Percentiles rank a stretch among this genome's conserved stretches.
These are phyloP conservation scores for Hemitrygon akajei DNA, from an alignment of 2,797 vertebrate species.

Conservation along the genomic window DNA sequence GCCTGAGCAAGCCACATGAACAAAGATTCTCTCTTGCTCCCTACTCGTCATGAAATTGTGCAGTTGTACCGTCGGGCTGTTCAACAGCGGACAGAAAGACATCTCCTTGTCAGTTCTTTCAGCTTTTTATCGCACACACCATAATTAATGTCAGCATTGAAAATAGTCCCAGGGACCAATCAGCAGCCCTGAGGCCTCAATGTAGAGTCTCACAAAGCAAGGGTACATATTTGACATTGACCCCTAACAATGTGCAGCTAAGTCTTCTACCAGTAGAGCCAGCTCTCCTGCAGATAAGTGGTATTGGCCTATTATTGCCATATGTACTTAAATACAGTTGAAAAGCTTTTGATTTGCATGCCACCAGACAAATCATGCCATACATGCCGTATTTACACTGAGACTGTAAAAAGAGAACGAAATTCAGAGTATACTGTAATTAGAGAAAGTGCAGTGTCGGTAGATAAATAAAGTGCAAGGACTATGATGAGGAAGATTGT, in stretches of 20 bases:
- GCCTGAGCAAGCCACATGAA: neutral
- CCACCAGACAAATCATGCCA: too few species aligned
- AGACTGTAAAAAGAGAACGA: too few species aligned
- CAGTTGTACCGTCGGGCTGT: neutral
- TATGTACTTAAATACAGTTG: too few species aligned
- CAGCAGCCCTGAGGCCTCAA: neutral
- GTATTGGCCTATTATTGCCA: too few species aligned
- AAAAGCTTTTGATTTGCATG: too few species aligned
- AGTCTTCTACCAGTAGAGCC: neutral
- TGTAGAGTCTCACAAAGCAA: too few species aligned
- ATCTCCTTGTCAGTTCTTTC: neutral
- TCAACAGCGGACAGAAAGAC: neutral
- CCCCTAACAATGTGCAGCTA: neutral
- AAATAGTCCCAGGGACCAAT: neutral
- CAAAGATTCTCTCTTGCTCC: neutral
- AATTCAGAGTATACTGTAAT: too few species aligned
- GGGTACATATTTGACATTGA: neutral
- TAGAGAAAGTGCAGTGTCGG: too few species aligned
- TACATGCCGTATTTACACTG: too few species aligned
- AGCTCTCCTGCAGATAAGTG: too few species aligned
- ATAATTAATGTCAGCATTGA: neutral
- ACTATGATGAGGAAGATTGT: too few species aligned
- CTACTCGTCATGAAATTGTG: neutral
- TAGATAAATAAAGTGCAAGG: too few species aligned
- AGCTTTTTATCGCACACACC: neutral